Evolutionary conservation across 2,797 vertebrate genomes (phyloP).

Genomic region (Pangasius sanitwongsei): DNA sequence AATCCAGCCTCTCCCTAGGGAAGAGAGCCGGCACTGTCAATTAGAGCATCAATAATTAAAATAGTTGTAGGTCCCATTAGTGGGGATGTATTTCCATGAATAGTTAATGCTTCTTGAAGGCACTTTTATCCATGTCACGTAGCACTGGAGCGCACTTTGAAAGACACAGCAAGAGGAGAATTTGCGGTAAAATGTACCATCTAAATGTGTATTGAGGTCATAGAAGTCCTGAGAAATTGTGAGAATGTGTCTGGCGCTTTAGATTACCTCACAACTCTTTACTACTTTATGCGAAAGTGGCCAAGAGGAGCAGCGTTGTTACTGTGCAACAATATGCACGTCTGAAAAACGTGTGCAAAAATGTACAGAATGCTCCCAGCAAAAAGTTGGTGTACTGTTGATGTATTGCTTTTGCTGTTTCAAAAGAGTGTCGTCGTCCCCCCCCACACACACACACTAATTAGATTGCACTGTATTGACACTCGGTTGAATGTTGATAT

Average conservation of each 20-base stretch:
- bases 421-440: not conserved
- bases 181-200: not conserved
- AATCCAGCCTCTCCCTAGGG: slow-evolving; percentile 47
- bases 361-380: not conserved
- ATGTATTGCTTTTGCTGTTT: not conserved
- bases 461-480: slow-evolving; percentile 4
- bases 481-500: slow-evolving; percentile 25
- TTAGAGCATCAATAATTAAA: slow-evolving; percentile 65
- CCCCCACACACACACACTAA: not conserved
- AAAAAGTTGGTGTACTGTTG: not conserved
- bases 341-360: not conserved
- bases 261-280: not conserved
- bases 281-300: not conserved
- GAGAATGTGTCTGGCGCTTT: not conserved
- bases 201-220: not conserved
- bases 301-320: not conserved
- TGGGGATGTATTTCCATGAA: slow-evolving; percentile 63
- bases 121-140: slow-evolving; percentile 42
- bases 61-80: slow-evolving; percentile 57
- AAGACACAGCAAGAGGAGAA: slow-evolving; percentile 29
- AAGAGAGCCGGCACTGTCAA: slow-evolving; percentile 45
- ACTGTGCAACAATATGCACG: not conserved
- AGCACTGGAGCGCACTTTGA: slow-evolving; percentile 25
- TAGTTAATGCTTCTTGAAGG: slow-evolving; percentile 56
- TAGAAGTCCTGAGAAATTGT: not conserved